Base-by-base conservation (phyloP, 2,888 invertebrate genomes). In the Drosophila ezoana region DNA sequence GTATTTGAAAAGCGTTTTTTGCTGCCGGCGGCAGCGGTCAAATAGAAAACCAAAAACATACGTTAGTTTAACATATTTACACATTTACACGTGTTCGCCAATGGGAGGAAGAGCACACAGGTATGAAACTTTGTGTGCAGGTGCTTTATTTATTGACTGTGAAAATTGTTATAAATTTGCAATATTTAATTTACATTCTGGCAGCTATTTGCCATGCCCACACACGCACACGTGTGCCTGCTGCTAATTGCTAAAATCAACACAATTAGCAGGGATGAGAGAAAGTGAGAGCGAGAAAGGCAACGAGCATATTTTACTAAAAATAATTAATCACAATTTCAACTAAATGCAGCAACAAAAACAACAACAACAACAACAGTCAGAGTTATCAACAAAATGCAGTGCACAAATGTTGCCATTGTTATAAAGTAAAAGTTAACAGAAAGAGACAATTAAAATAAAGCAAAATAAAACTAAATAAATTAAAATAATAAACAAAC, bases 91-190 rank as follows among this genome's bases (percentile, higher is more conserved):
- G 66, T 66, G 70, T 72, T 63, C 38, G 33, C 28, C 62, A 40
- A 57, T 40, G 8, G 40, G 40, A 69, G 49, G 20, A 35, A 37
- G 23, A 48, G 13, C 51, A 37, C 35, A 16, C 10, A 35, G 9
- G 28, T 47, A 41, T 48, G 48, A 43, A 41, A 43, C 59, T 52
- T 59, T 61, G 51, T 52, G 35, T 38, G 48, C 56, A 47, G 37
- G 52, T 61, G 23, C 41, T 65, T 75, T 65, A 77, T 77, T 75
- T 77, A 75, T 76, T 69, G 76, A 69, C 81, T 78, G 67, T 72
- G 68, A 76, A 81, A 76, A 81, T 64, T 64, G 63, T 68, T 64
- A 78, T 65, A 81, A 73, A 70, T 81, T 72, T 72, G 49, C 69
- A 66, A 65, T 63, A 76, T 66, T 76, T 71, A 51, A 64, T 64